Evolutionary conservation across 2,888 invertebrate genomes (phyloP).

Genomic region (Nipponacmea schrenckii): DNA sequence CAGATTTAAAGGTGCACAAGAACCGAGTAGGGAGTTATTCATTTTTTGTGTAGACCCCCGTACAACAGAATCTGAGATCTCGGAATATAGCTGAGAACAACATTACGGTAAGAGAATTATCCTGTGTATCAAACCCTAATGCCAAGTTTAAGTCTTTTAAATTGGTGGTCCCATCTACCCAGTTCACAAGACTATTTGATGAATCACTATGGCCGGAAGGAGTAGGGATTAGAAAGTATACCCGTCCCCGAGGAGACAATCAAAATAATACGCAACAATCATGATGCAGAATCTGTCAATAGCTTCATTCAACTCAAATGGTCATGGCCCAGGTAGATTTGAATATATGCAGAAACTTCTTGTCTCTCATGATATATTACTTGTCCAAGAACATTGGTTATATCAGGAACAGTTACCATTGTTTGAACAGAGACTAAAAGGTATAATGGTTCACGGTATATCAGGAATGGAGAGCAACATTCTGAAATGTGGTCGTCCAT

Average conservation of each 20-base stretch:
- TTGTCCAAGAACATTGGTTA: too few relatives aligned
- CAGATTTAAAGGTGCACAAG: not conserved
- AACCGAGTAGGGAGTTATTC: not conserved
- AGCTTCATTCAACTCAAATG: too few relatives aligned
- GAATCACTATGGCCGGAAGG: not conserved
- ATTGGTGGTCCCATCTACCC: not conserved
- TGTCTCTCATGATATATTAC: too few relatives aligned
- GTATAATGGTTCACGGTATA: too few relatives aligned
- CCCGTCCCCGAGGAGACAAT: not conserved
- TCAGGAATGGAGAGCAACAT: too few relatives aligned
- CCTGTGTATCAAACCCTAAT: not conserved
- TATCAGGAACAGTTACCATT: too few relatives aligned
- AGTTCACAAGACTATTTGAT: not conserved
- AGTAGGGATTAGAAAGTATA: not conserved
- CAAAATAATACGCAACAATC: too few relatives aligned
- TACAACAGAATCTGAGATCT: not conserved
- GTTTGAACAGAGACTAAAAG: too few relatives aligned
- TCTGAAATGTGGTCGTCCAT: too few relatives aligned
- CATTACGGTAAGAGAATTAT: not conserved
- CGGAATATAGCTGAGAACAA: not conserved
- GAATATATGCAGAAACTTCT: too few relatives aligned
- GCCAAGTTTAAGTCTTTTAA: not conserved
- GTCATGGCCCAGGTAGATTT: too few relatives aligned
- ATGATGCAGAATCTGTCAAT: too few relatives aligned
- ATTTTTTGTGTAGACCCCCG: not conserved